Conservation (phyloP, 2,797 vertebrate genomes). For the Galaxias olidus region DNA sequence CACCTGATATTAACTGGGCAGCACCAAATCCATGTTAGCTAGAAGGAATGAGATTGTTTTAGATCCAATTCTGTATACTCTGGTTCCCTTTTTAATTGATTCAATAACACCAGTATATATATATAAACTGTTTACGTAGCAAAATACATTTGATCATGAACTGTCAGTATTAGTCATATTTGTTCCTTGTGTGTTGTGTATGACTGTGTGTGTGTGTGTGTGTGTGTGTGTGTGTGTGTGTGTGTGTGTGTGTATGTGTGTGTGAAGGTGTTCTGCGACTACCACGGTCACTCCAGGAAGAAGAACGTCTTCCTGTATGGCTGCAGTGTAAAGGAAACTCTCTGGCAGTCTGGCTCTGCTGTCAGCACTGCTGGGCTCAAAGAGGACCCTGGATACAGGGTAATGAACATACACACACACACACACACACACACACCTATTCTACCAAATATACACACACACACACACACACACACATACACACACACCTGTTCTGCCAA, state of each 20-base stretch:
- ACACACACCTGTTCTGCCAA: too few relatives aligned
- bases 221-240: background rate
- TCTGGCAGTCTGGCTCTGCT: conserved; percentile 86
- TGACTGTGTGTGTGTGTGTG: background rate
- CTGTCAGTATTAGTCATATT: background rate
- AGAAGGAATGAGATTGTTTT: too few relatives aligned
- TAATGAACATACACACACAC: background rate
- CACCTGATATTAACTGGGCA: conserved; percentile 19
- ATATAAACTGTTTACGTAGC: too few relatives aligned
- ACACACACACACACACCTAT: too few relatives aligned
- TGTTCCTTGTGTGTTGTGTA: conserved; percentile 10
- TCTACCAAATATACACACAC: too few relatives aligned
- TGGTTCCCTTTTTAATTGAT: too few relatives aligned
- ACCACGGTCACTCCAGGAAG: conserved; percentile 92
- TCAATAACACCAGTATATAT: too few relatives aligned
- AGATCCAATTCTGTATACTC: too few relatives aligned
- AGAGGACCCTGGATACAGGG: conserved; percentile 87
- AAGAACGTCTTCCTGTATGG: conserved; percentile 95
- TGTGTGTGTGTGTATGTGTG: conserved; percentile 8
- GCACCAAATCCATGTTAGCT: too few relatives aligned
- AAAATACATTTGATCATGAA: too few relatives aligned
- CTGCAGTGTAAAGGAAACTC: conserved; percentile 91
- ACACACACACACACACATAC: too few relatives aligned
- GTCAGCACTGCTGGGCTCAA: conserved; percentile 71
- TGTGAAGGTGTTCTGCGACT: conserved; percentile 91